Evolutionary conservation across 2,797 vertebrate species (phyloP), one percentile per base, ranked within the genome.

Genomic region (Sebastes aleutianus): DNA sequence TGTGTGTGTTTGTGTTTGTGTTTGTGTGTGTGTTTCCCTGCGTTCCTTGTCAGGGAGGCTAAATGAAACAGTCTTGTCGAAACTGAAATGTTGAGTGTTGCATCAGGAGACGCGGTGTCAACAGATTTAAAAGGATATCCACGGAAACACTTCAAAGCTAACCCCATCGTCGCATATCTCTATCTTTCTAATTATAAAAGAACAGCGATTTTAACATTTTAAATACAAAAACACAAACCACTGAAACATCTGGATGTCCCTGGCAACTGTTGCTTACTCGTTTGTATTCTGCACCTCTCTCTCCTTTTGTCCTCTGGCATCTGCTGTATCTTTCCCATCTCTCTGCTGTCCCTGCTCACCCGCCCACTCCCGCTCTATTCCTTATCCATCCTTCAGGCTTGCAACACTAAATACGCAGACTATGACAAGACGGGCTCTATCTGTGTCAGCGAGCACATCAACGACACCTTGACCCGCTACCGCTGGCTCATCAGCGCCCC

Each of bases 401-500:
- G 98, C 84, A 97, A 97, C 93, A 95, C 96, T 20, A 98, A 97
- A 85, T 98, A 98, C 80, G 93, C 96, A 6, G 97, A 97, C 83
- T 99, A 97, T 16, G 96, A 97, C 70, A 97, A 97, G 92, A 99
- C 98, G 0, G 96, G 97, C 53, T 97, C 97, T 3, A 97, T 99
- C 85, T 99, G 98, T 85, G 90, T 93, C 68, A 97, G 96, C 43
- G 98, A 98, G 89, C 95, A 88, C 86, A 99, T 99, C 94, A 97
- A 98, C 66, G 93, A 99, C 82, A 98, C 97, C 8, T 83, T 98
- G 91, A 98, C 97, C 18, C 96, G 62, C 32, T 99, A 99, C 94
- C 96, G 97, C 74, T 99, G 98, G 98, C 95, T 99, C 58, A 93
- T 96, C 24, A 97, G 97, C 1, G 97, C 97, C 50, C 98, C 98